These are phyloP conservation scores for Apostichopus californicus DNA, from an alignment of 35 echinoderm and acorn worm genomes.

Conservation along the genomic window DNA sequence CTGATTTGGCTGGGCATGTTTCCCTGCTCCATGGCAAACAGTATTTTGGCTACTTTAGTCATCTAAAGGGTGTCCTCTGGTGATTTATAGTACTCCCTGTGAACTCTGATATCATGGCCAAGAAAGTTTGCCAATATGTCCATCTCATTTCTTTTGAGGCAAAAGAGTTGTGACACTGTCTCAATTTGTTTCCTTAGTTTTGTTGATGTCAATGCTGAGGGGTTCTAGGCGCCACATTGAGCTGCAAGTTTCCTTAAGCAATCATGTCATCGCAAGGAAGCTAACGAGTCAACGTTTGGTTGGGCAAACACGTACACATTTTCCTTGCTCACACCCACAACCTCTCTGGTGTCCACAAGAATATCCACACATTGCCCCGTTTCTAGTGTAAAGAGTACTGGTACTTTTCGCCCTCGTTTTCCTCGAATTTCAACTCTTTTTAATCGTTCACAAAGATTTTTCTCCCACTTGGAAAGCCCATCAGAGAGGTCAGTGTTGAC, in stretches of 20 bases:
- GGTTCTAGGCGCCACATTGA: not conserved
- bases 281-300: not conserved
- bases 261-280: not conserved
- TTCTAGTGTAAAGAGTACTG: not conserved
- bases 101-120: conserved; percentile 70
- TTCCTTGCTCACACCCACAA: not conserved
- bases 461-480: not conserved
- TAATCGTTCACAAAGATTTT: not conserved
- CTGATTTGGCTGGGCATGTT: no score
- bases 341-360: not conserved
- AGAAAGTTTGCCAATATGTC: conserved; percentile 72
- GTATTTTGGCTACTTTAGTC: no score
- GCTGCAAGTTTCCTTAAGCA: not conserved
- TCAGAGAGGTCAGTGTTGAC: no score
- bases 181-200: conserved; percentile 71
- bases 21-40: no score
- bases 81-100: conserved; percentile 64
- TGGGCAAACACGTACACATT: not conserved
- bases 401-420: not conserved
- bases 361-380: not conserved
- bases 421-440: not conserved
- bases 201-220: conserved; percentile 58
- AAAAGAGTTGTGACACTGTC: conserved; percentile 58
- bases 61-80: conserved; percentile 64
- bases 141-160: conserved; percentile 65